These are phyloP conservation scores for Microplitis manilae DNA, from an alignment of 2,888 invertebrate species.

Conservation along the genomic window DNA sequence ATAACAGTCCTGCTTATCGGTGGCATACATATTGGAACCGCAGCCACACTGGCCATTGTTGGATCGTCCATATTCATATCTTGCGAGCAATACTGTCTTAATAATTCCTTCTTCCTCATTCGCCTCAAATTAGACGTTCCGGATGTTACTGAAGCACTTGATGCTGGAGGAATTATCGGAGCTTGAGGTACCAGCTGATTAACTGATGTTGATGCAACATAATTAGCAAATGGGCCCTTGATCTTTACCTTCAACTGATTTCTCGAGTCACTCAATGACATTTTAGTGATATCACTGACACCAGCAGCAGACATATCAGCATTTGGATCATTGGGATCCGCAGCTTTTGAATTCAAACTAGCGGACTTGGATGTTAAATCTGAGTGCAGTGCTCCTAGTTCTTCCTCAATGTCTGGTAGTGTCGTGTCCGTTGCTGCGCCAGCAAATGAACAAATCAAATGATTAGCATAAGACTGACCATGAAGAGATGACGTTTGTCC, in stretches of 20 bases:
- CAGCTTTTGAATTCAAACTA: conserved; percentile 54
- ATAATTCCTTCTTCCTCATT: conserved; percentile 91
- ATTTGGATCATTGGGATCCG: conserved; percentile 49
- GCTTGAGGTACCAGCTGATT: conserved; percentile 75
- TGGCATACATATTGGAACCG: conserved; percentile 76
- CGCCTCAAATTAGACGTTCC: conserved; percentile 85
- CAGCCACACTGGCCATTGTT: conserved; percentile 74
- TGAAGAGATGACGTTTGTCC: conserved; percentile 74
- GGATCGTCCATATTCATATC: conserved; percentile 90
- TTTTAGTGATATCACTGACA: conserved; percentile 76
- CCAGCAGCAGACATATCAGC: conserved; percentile 68
- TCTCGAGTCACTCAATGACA: conserved; percentile 84
- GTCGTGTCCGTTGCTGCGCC: conserved; percentile 81
- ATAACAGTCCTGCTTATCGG: conserved; percentile 81
- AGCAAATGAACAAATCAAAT: conserved; percentile 79
- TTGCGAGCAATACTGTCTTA: conserved; percentile 85
- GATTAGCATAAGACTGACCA: conserved; percentile 77
- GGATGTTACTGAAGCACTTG: conserved; percentile 73
- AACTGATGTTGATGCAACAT: conserved; percentile 75
- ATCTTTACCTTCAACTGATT: conserved; percentile 93
- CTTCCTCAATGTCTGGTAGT: conserved; percentile 83
- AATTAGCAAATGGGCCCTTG: conserved; percentile 88
- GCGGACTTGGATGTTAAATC: conserved; percentile 75
- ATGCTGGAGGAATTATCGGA: conserved; percentile 69
- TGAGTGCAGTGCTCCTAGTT: conserved; percentile 83